Conservation (phyloP, 2,113 vertebrate species). For the Tetrao urogallus region DNA sequence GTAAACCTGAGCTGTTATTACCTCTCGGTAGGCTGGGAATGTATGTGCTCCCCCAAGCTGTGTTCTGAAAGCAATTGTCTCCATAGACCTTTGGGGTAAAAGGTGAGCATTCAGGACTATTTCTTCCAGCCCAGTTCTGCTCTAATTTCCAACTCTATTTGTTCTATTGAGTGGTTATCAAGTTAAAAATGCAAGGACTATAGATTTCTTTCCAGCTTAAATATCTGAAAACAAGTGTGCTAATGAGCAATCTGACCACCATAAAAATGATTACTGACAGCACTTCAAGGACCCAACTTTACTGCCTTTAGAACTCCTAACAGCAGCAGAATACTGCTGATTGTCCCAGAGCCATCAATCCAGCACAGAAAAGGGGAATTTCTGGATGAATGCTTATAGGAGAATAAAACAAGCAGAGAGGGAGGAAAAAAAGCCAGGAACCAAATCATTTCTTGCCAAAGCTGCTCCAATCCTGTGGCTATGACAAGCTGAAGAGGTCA, state of each 20-base stretch:
- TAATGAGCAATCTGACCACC: conserved; percentile 62
- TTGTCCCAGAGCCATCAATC: conserved; percentile 18
- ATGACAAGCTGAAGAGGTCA: neutral
- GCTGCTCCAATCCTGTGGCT: neutral
- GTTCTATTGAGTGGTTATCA: conserved; percentile 59
- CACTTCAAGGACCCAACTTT: conserved; percentile 42
- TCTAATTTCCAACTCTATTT: conserved; percentile 53
- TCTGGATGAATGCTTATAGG: neutral
- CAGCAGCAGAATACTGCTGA: neutral
- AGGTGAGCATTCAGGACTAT: neutral
- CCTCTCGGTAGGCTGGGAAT: neutral
- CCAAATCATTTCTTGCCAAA: neutral
- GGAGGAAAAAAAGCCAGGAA: neutral
- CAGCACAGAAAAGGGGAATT: neutral
- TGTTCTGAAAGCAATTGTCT: neutral
- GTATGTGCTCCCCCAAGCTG: neutral
- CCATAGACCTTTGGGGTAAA: neutral
- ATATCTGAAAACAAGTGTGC: conserved; percentile 63
- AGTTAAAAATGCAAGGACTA: conserved; percentile 74
- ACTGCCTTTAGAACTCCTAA: conserved; percentile 10
- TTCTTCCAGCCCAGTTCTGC: neutral
- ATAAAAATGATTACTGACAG: conserved; percentile 60
- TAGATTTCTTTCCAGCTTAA: conserved; percentile 69
- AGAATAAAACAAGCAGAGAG: neutral
- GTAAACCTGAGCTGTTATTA: neutral